Evolutionary conservation across 2,797 vertebrate genomes (phyloP).

Genomic region (Gallirallus australis): DNA sequence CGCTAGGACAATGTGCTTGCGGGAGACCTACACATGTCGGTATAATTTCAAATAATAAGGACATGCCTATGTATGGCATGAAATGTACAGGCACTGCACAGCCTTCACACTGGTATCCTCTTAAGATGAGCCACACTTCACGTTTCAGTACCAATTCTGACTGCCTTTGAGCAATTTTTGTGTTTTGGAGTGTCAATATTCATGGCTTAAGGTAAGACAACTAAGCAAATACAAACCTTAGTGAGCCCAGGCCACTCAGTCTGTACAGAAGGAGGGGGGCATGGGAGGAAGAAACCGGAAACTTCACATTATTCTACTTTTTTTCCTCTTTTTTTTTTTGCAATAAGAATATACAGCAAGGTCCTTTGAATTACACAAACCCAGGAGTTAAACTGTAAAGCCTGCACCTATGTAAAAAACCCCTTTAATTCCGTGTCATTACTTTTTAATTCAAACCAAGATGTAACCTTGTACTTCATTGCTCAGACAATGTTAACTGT

Average conservation of each 20-base stretch:
- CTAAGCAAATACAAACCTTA: not conserved
- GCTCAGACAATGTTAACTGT: conserved; percentile 48
- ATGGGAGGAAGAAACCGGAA: not conserved
- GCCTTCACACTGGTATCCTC: fast-evolving
- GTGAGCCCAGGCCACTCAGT: not conserved
- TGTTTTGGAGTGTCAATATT: not conserved
- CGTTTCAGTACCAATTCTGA: not conserved
- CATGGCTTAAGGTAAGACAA: not conserved
- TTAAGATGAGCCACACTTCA: not conserved
- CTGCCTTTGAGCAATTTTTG: not conserved
- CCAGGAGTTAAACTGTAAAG: not conserved
- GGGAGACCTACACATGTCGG: not conserved
- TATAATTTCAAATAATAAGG: fast-evolving
- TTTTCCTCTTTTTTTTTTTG: too few relatives aligned
- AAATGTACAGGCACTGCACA: not conserved
- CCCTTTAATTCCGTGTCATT: not conserved
- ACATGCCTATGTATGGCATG: not conserved
- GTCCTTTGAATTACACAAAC: not conserved
- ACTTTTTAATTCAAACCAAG: not conserved
- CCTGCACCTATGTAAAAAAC: not conserved
- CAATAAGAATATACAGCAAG: fast-evolving
- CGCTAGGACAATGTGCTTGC: not conserved
- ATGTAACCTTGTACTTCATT: conserved; percentile 36
- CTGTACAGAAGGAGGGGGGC: not conserved
- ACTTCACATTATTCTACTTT: not conserved